Base-by-base conservation (phyloP, 2,113 vertebrate genomes). In the Salvelinus sp. region DNA sequence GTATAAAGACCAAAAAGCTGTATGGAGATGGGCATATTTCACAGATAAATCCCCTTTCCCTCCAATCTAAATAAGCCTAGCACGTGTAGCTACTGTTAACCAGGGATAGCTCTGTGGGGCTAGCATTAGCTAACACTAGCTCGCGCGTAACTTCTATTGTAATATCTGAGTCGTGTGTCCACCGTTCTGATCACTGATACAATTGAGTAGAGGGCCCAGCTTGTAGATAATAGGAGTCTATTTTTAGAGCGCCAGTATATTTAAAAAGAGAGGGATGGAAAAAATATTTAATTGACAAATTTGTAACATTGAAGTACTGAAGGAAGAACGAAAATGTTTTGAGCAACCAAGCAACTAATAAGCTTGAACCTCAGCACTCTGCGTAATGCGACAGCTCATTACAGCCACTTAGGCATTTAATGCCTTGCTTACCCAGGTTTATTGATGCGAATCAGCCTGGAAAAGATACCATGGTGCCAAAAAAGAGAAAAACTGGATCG, bases 271-370 rank as follows among this genome's bases (percentile, higher is more conserved):
- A 68, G 50, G 62, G 47, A 47, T 68, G 12, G 33, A 69, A 18
- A 20, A 66, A 77, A 81, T 88, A 84, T 88, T 83, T 89, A 86
- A 92, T 87, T 93, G 90, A 92, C 89, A 84, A 90, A 85, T 76
- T 77, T 83, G 88, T 81, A 91, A 90, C 87, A 85, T 77, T 82
- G 82, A 87, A 88, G 85, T 81, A 84, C 83, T 77, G 65, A 66
- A 85, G 80, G 89, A 89, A 86, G 6, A 23, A 85, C 88, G 84
- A 84, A 92, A 93, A 93, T 91, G 91, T 92, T 92, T 91, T 91
- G 91, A 90, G 91, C 93, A 93, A 91, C 93, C 92, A 92, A 93
- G 93, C 93, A 94, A 91, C 93, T 94, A 94, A 94, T 93, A 94
- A 92, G 91, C 91, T 91, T 94, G 91, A 93, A 92, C 93, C 91